Conservation (phyloP, 2,113 vertebrate genomes). For the Trachemys scripta region DNA sequence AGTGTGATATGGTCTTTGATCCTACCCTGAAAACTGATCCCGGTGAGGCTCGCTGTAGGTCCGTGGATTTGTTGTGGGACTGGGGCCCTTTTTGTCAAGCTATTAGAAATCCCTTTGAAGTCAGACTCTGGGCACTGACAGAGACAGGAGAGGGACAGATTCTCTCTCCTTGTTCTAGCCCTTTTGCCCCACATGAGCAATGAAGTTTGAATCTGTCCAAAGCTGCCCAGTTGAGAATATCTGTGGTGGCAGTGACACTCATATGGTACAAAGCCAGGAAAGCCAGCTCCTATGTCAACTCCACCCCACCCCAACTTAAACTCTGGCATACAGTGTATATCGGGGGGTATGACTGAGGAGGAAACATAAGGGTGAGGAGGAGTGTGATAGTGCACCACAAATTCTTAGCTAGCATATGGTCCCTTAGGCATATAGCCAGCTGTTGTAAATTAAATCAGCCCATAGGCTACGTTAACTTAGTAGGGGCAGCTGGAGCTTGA, state of each 20-base stretch:
- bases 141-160: not conserved
- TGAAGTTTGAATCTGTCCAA: not conserved
- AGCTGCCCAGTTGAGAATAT: rapidly evolving
- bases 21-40: not conserved
- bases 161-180: not conserved
- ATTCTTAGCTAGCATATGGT: not conserved
- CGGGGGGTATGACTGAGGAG: not conserved
- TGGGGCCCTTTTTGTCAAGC: not conserved
- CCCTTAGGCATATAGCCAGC: not conserved
- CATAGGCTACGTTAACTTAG: not conserved
- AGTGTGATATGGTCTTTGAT: not conserved
- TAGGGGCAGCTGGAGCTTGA: not conserved
- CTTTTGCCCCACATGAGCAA: not conserved
- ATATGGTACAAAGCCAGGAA: not conserved
- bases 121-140: rapidly evolving
- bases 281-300: not conserved
- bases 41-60: not conserved
- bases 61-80: not conserved
- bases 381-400: not conserved
- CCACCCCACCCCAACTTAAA: not conserved
- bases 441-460: not conserved
- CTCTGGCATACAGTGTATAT: not conserved
- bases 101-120: not conserved
- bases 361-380: not conserved
- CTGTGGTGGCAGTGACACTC: not conserved